A percentile compares a stretch with the other conserved stretches of the same genome.
Conservation (phyloP, 1,140 invertebrate genomes). For the Pinna nobilis region DNA sequence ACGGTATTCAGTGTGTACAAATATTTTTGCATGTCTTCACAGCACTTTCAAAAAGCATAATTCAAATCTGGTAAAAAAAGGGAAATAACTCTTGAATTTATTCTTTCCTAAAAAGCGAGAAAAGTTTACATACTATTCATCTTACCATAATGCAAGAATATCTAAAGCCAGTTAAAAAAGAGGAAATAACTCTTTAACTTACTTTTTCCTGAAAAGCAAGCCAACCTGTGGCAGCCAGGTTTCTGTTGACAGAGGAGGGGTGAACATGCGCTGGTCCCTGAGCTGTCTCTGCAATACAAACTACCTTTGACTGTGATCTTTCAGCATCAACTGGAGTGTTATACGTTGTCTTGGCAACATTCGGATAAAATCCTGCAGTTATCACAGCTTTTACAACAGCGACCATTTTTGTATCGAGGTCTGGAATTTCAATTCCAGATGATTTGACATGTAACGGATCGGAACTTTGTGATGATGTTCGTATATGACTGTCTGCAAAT, state of each 20-base stretch:
- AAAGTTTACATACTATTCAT: not conserved
- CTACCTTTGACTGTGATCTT: constrained; percentile 48
- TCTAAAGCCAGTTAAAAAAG: not conserved
- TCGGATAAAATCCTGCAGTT: constrained; percentile 71
- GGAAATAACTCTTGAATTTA: not conserved
- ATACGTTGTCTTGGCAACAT: constrained; percentile 60
- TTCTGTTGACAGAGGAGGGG: constrained; percentile 69
- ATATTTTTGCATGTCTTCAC: no score
- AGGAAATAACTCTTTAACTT: not conserved
- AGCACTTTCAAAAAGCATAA: no score
- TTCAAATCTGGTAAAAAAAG: constrained; percentile 4
- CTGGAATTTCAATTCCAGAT: constrained; percentile 10
- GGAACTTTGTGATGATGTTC: constrained; percentile 2
- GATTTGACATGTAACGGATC: constrained; percentile 57
- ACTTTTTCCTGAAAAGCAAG: constrained; percentile 72
- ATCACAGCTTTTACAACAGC: constrained; percentile 69
- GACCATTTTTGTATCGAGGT: constrained; percentile 48
- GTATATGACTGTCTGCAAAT: constrained; percentile 46
- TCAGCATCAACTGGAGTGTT: constrained; percentile 59
- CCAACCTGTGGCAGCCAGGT: constrained; percentile 61
- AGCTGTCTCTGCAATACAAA: constrained; percentile 63
- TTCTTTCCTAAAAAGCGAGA: not conserved
- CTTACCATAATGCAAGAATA: not conserved
- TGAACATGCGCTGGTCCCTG: constrained; percentile 65
- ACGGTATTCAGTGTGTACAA: no score